Evolutionary conservation across 2,797 vertebrate species (phyloP).

Genomic region (Gila robusta): DNA sequence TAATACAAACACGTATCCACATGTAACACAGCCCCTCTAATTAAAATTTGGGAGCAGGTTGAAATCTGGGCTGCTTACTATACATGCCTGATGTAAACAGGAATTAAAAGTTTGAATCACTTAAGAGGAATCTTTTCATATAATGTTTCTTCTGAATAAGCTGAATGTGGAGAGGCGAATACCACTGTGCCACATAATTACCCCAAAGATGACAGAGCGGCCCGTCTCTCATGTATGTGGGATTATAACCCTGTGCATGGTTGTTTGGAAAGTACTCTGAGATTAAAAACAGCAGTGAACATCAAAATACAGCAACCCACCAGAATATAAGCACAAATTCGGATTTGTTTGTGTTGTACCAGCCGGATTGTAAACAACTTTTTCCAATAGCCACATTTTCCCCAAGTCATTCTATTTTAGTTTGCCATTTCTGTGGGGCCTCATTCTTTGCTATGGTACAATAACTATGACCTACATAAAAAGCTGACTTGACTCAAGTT

Average conservation of each 20-base stretch:
- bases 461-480: constrained; percentile 47
- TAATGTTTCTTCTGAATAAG: constrained; percentile 32
- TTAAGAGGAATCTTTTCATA: constrained; percentile 56
- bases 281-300: constrained; percentile 2
- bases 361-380: constrained; percentile 13
- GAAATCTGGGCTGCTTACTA: constrained; percentile 26
- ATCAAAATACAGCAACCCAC: constrained; percentile 16
- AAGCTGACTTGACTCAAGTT: constrained; percentile 19
- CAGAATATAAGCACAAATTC: constrained; percentile 13
- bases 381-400: constrained; percentile 20
- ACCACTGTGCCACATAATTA: constrained; percentile 32
- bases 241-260: constrained; percentile 29
- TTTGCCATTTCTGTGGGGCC: constrained; percentile 24
- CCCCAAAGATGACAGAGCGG: constrained; percentile 34
- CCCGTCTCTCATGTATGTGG: not conserved
- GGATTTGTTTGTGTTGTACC: constrained; percentile 27
- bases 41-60: constrained; percentile 21
- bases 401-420: not conserved
- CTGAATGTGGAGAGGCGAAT: constrained; percentile 27
- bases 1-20: constrained; percentile 2
- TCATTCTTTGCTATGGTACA: constrained; percentile 31
- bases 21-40: constrained; percentile 20
- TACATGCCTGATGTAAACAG: constrained; percentile 48
- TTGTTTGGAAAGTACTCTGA: constrained; percentile 13
- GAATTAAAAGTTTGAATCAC: constrained; percentile 69